Percentiles rank a stretch among this genome's conserved stretches.
phyloP scores from a whole-genome alignment of 1,140 invertebrate genomes.

The Laodelphax striatellus region DNA sequence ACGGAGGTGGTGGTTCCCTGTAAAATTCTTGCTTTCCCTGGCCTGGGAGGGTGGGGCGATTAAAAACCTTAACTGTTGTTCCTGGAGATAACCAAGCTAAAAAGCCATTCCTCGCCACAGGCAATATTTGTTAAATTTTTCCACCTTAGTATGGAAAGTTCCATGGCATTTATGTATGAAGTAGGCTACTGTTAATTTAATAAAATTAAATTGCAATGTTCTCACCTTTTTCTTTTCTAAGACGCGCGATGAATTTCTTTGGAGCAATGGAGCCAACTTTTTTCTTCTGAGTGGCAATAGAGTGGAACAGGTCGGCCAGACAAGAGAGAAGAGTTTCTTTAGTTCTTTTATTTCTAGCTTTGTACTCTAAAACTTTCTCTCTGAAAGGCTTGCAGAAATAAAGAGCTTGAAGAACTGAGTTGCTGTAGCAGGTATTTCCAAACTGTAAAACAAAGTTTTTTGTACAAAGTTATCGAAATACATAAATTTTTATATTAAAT shows the following conservation, averaged over 20 bases:
- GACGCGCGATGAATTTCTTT: constrained; percentile 96
- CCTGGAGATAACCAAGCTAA: no score
- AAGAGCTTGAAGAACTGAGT: constrained; percentile 96
- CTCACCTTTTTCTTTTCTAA: constrained; percentile 95
- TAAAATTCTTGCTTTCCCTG: no score
- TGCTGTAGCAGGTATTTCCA: constrained; percentile 99
- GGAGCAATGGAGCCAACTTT: constrained; percentile 98
- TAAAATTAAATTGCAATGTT: no score
- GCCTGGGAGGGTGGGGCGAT: no score
- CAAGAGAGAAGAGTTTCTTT: constrained; percentile 97
- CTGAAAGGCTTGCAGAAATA: constrained; percentile 99
- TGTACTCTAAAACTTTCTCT: constrained; percentile 97
- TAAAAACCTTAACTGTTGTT: no score
- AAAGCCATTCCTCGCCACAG: no score
- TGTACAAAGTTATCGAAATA: constrained; percentile 9
- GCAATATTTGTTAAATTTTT: no score
- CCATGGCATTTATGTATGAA: no score
- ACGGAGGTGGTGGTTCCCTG: no score
- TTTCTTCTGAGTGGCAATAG: constrained; percentile 98
- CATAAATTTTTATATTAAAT: no score
- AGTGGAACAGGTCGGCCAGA: constrained; percentile 96
- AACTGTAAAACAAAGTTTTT: constrained; percentile 60
- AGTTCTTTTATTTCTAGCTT: constrained; percentile 92
- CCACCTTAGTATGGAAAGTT: no score
- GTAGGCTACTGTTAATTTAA: no score